Conservation (phyloP, 2,888 invertebrate species). For the Agrotis ipsilon region DNA sequence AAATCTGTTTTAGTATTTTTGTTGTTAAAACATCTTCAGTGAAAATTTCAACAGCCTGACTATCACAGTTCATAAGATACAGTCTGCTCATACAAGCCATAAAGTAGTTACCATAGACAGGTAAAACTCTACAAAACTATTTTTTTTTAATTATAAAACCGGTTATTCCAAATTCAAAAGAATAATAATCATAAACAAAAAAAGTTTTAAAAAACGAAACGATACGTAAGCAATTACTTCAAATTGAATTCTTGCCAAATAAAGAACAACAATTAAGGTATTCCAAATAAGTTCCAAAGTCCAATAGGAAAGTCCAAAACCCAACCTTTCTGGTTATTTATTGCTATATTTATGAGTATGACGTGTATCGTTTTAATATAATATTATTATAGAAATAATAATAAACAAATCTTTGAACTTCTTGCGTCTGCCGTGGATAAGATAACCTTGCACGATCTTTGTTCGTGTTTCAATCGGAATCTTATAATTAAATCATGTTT, state of each 20-base stretch:
- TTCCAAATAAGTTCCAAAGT: slow-evolving; percentile 2
- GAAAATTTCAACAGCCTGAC: no score
- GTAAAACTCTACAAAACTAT: neutral
- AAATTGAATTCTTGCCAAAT: neutral
- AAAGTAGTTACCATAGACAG: no score
- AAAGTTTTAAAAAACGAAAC: neutral
- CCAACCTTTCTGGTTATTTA: slow-evolving; percentile 14
- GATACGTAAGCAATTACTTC: neutral
- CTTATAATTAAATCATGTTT: neutral
- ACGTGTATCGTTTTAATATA: slow-evolving; percentile 8
- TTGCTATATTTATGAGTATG: slow-evolving; percentile 17
- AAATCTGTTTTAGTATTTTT: no score
- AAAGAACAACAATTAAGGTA: neutral
- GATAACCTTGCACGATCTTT: slow-evolving; percentile 31
- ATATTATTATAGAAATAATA: neutral
- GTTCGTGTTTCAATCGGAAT: slow-evolving; percentile 5
- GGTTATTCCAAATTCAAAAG: neutral
- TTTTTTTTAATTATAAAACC: neutral
- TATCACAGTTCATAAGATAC: no score
- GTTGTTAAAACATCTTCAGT: no score
- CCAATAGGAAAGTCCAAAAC: neutral
- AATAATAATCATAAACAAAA: neutral
- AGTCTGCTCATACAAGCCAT: no score
- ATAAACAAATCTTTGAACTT: slow-evolving; percentile 27
- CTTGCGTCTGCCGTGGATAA: slow-evolving; percentile 21